Evolutionary conservation across 92 coral and sea anemone genomes (phyloP).

Genomic region (Phenganax subtilis): DNA sequence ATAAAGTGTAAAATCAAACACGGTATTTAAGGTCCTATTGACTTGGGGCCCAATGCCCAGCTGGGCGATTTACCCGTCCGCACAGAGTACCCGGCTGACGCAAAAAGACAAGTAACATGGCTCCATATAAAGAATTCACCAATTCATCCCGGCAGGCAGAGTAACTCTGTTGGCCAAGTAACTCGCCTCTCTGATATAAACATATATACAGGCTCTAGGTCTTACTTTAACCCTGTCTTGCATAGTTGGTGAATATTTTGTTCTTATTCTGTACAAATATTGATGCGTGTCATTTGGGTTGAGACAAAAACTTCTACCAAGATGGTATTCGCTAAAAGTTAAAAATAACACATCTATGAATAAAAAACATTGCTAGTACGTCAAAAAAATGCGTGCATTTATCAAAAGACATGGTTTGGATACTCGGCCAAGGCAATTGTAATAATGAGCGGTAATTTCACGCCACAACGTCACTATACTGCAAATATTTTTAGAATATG

Average conservation of each 20-base stretch:
- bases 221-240: conserved; percentile 36
- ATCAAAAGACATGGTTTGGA: neutral
- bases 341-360: neutral
- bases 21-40: too few species aligned
- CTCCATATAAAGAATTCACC: too few species aligned
- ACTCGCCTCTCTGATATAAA: neutral
- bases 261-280: conserved; percentile 70
- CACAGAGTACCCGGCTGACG: too few species aligned
- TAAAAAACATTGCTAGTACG: neutral
- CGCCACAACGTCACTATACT: too few species aligned
- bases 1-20: neutral
- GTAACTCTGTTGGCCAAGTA: too few species aligned
- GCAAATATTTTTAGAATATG: too few species aligned
- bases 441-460: too few species aligned
- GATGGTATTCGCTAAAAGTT: conserved; percentile 14
- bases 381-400: neutral
- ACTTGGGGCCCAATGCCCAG: too few species aligned
- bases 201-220: neutral
- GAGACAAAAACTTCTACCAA: conserved; percentile 61
- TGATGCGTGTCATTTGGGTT: conserved; percentile 92
- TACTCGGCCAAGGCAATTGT: neutral
- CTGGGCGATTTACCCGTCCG: too few species aligned
- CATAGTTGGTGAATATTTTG: conserved; percentile 42
- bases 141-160: too few species aligned
- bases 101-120: too few species aligned